Conservation (phyloP, 2,113 vertebrate genomes). For the Hemiprocne comata region DNA sequence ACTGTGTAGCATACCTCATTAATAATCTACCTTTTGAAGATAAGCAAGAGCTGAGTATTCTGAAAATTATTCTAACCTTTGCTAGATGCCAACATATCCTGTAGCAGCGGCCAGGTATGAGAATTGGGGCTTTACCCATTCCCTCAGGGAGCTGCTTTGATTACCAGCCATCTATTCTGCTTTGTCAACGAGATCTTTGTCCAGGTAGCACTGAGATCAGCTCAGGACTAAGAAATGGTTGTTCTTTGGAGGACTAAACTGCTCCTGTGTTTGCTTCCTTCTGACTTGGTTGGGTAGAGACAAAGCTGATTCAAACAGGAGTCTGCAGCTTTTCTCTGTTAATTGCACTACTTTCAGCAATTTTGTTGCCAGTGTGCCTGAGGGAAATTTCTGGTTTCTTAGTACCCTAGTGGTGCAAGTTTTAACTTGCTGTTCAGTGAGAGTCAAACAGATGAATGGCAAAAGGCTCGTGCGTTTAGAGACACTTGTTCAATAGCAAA, state of each 20-base stretch:
- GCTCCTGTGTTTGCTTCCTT: neutral
- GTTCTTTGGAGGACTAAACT: neutral
- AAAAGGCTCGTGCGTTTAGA: slow-evolving; percentile 2
- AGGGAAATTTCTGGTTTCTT: neutral
- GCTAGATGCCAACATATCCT: neutral
- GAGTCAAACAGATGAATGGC: neutral
- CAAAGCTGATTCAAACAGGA: neutral
- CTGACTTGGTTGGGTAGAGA: neutral
- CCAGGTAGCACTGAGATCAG: neutral
- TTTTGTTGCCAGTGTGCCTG: neutral
- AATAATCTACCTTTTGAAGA: neutral
- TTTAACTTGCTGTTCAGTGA: neutral
- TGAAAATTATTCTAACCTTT: neutral
- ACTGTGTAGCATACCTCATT: too few species aligned
- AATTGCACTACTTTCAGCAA: neutral
- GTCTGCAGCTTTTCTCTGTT: neutral
- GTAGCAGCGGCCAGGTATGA: neutral
- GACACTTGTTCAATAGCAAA: neutral
- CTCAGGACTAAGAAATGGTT: neutral
- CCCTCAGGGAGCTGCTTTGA: neutral
- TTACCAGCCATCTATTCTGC: neutral
- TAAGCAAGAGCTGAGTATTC: neutral
- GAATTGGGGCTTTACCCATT: neutral
- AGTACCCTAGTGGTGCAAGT: neutral
- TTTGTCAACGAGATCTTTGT: neutral